Evolutionary conservation across 2,797 vertebrate genomes (phyloP), one percentile per base, ranked within the genome.

Genomic region (Amphiprion clarkii): DNA sequence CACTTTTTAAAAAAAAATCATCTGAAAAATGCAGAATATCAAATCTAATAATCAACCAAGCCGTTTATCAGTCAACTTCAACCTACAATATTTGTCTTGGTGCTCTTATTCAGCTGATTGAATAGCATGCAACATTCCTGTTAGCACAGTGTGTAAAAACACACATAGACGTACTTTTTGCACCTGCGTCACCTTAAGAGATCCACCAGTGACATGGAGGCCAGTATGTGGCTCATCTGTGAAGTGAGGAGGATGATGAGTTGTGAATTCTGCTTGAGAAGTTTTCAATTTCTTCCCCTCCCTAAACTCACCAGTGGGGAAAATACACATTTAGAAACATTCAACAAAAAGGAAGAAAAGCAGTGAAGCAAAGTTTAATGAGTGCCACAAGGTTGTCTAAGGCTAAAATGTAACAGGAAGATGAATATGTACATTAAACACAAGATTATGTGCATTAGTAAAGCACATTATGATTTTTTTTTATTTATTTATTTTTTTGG

Each of bases 181-280:
- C n/a, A 21, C 56, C 3, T 17, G 2, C 12, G 25, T 64, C 53
- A 31, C 39, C 53, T 59, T 9, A 10, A 21, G 4, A 74, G 62
- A 53, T 67, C 19, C 48, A 11, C n/a, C 9, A 44, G 53, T 51
- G 55, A 70, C 48, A 52, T 17, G 2, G 14, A 72, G 70, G 62
- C 53, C 29, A 23, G 46, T 10, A 9, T 72, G 72, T 14, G 73
- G 23, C 74, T 76, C 83, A 58, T 71, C 29, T 74, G 53, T 17
- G 66, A 74, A 29, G 36, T 2, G 36, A 48, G 57, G 40, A 64
- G n/a, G 49, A 64, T 19, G 66, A 67, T 53, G 70, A 70, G 23
- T 71, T 53, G 23, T 62, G 74, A 78, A 68, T 78, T 84, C 64
- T 77, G 79, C 68, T 71, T 69, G 67, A 83, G 64, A 70, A 76